These are phyloP conservation scores for Onychorhynchus coronatus DNA, from an alignment of 2,113 vertebrate genomes.

Conservation along the genomic window DNA sequence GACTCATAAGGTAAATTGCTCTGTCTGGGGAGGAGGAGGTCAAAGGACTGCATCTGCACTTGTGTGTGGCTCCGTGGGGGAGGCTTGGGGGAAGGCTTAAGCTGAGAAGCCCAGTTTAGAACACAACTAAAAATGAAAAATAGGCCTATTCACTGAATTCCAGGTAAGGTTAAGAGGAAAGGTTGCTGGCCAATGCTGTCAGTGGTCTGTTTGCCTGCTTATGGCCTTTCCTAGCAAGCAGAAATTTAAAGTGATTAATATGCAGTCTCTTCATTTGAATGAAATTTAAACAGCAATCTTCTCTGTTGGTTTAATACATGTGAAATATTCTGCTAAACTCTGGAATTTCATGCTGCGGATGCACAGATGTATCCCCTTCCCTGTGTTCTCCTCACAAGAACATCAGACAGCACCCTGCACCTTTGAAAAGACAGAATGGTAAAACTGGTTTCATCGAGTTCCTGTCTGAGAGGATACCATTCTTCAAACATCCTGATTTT, in stretches of 20 bases:
- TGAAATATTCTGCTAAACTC: neutral
- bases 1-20: neutral
- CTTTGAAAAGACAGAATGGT: conserved; percentile 23
- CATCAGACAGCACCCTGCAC: neutral
- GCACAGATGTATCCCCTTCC: neutral
- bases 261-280: neutral
- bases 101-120: neutral
- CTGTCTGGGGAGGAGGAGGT: neutral
- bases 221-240: neutral
- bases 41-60: neutral
- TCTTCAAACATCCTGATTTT: conserved; percentile 9
- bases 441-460: conserved; percentile 18
- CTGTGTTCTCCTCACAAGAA: neutral
- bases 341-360: neutral
- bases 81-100: neutral
- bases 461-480: neutral
- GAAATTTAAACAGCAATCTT: neutral
- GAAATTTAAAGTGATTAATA: neutral
- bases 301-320: neutral
- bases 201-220: neutral
- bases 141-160: neutral
- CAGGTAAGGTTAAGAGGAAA: neutral
- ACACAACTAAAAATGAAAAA: neutral
- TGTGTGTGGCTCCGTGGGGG: neutral
- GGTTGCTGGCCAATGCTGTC: neutral